Percentiles rank a stretch among this genome's conserved stretches.
phyloP scores from a whole-genome alignment of 2,113 vertebrate species.

The Eubucco bourcierii region DNA sequence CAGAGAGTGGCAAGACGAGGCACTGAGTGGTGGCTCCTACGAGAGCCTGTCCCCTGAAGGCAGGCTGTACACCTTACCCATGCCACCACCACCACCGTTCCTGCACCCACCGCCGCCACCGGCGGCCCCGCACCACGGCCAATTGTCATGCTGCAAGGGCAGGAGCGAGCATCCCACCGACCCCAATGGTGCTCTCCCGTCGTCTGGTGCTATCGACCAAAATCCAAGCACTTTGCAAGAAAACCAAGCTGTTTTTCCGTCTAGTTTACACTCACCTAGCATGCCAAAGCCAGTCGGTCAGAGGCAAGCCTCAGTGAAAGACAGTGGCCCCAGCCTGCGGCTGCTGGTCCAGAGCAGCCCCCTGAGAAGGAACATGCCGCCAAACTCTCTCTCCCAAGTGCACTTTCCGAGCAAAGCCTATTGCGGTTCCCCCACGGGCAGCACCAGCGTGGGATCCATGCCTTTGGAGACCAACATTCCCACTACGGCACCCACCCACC shows the following conservation, averaged over 20 bases:
- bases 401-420: constrained; percentile 86
- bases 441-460: constrained; percentile 69
- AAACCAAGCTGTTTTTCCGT: constrained; percentile 78
- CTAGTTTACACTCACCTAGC: constrained; percentile 79
- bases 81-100: not conserved
- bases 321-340: constrained; percentile 75
- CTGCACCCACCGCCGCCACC: not conserved
- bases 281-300: constrained; percentile 76
- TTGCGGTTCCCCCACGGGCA: constrained; percentile 67
- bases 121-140: constrained; percentile 61
- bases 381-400: constrained; percentile 81
- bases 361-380: constrained; percentile 81
- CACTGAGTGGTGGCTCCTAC: constrained; percentile 69
- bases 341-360: constrained; percentile 78
- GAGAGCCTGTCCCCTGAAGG: constrained; percentile 74
- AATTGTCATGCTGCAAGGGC: constrained; percentile 77
- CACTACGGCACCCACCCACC: constrained; percentile 57
- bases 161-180: constrained; percentile 76
- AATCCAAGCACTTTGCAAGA: constrained; percentile 82
- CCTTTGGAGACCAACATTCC: constrained; percentile 80
- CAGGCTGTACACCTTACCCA: constrained; percentile 73
- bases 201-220: constrained; percentile 81
- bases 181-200: constrained; percentile 77
- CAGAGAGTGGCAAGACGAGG: constrained; percentile 77
- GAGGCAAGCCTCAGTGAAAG: constrained; percentile 77